Evolutionary conservation across 2,113 vertebrate genomes (phyloP).

Genomic region (Pitta sordida): DNA sequence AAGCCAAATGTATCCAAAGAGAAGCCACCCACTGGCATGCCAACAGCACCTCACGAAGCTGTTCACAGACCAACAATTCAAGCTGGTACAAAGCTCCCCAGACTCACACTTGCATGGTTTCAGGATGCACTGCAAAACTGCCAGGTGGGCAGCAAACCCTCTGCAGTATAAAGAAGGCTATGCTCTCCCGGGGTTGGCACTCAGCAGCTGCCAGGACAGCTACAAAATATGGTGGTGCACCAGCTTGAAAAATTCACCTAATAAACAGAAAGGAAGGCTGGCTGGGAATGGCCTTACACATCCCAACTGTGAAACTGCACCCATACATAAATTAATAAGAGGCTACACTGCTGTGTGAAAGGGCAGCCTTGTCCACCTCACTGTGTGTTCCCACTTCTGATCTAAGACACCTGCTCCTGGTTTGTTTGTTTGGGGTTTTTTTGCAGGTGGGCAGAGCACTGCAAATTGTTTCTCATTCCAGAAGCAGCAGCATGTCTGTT

Average conservation of each 20-base stretch:
- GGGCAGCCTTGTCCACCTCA: background rate
- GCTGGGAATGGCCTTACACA: background rate
- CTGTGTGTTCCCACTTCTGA: background rate
- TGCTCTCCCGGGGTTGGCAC: background rate
- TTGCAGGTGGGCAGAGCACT: background rate
- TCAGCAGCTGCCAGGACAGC: background rate
- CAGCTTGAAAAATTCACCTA: fast-evolving
- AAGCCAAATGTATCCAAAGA: background rate
- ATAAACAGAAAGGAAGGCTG: background rate
- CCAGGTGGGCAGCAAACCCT: background rate
- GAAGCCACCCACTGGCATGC: background rate
- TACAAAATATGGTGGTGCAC: fast-evolving
- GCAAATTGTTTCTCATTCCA: background rate
- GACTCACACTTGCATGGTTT: background rate
- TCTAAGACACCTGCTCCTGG: background rate
- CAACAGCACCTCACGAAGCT: background rate
- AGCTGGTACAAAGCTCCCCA: background rate
- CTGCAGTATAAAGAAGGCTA: background rate
- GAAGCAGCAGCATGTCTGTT: background rate
- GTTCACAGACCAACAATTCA: background rate
- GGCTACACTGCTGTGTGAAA: background rate
- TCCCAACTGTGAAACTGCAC: background rate
- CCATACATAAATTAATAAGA: background rate
- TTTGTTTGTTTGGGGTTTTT: background rate
- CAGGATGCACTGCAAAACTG: background rate